Conservation (phyloP, 1,140 invertebrate genomes). For the Sitobion miscanthi region DNA sequence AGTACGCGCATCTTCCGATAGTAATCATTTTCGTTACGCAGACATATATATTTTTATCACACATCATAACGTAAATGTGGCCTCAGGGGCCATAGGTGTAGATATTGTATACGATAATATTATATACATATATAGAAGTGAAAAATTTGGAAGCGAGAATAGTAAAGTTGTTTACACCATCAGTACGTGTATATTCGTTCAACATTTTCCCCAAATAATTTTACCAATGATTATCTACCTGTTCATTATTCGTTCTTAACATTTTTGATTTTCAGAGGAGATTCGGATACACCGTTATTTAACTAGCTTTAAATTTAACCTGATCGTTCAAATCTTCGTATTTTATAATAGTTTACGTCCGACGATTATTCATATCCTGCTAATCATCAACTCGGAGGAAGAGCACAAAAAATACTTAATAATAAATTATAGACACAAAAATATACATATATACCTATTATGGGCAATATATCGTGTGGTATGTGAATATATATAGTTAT, state of each 20-base stretch:
- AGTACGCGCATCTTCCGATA: not conserved
- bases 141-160: not conserved
- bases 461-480: not conserved
- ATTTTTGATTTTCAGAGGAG: not conserved
- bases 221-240: no score
- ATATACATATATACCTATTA: not conserved
- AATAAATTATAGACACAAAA: not conserved
- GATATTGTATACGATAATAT: not conserved
- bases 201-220: not conserved
- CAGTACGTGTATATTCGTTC: not conserved
- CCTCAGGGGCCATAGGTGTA: no score
- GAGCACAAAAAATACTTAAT: not conserved
- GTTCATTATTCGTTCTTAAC: not conserved
- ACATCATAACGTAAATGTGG: not conserved
- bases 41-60: not conserved
- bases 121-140: not conserved
- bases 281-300: not conserved
- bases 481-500: not conserved
- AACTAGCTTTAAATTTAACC: no score
- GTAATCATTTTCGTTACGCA: not conserved
- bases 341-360: not conserved
- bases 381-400: not conserved
- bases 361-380: not conserved
- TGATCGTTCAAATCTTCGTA: not conserved
- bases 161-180: not conserved